Evolutionary conservation across 2,888 invertebrate species (phyloP), one percentile per base, ranked within the genome.

Genomic region (Cordilura impudica): DNA sequence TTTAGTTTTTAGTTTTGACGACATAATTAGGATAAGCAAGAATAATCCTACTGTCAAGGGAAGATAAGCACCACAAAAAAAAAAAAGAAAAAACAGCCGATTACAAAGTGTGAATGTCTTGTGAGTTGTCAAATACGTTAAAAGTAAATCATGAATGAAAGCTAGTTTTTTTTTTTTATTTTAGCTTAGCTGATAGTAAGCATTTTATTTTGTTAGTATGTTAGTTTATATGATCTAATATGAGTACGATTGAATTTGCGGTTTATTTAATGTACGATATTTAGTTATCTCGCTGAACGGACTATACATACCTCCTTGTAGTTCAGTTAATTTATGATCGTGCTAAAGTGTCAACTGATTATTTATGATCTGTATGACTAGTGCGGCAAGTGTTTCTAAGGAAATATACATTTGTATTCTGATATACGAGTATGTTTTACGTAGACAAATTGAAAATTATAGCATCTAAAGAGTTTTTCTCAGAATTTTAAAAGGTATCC

Each of bases 271-370:
- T n/a, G n/a, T n/a, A n/a, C n/a, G n/a, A n/a, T n/a, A n/a, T n/a
- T n/a, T n/a, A n/a, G n/a, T n/a, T n/a, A n/a, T n/a, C n/a, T n/a
- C n/a, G n/a, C n/a, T n/a, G n/a, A n/a, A n/a, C n/a, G n/a, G n/a
- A n/a, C n/a, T n/a, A n/a, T n/a, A n/a, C n/a, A n/a, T n/a, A n/a
- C 31, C n/a, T 19, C 16, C 14, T 31, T n/a, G 35, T 18, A 29
- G 26, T 16, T 35, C 19, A 54, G 29, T 56, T 63, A 63, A 63
- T 75, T 75, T 54, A 56, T 56, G 69, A 75, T 63, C 47, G 61
- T 56, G 47, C 49, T 69, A 69, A 69, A 12, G 29, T 69, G 61
- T 56, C 63, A 69, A 43, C 29, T 54, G 18, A 35, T 45, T 49
- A 45, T 60, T 51, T 21, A 47, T 58, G 39, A 67, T 67, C 16